Evolutionary conservation across 2,888 invertebrate genomes (phyloP).

Genomic region (Omphaloscelis lunosa): DNA sequence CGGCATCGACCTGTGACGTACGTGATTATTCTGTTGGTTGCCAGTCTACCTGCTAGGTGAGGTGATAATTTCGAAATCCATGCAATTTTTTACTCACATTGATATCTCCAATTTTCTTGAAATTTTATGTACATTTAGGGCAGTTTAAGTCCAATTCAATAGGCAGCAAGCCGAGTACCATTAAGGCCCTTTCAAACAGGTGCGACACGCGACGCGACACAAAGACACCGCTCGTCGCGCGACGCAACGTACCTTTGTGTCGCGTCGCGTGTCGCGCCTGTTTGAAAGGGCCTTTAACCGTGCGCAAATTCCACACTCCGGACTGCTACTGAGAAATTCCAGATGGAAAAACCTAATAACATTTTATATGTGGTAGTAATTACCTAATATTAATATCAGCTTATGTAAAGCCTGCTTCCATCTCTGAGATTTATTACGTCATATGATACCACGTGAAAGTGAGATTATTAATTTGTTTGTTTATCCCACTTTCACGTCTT

Average conservation of each 20-base stretch:
- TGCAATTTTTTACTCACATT: not conserved
- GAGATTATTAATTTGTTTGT: not conserved
- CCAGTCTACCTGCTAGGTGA: not conserved
- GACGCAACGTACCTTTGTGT: no score
- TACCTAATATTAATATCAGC: not conserved
- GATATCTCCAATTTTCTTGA: not conserved
- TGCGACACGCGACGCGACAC: no score
- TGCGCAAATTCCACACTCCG: not conserved
- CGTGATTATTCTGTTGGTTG: constrained; percentile 30
- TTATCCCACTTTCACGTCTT: not conserved
- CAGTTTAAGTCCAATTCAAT: not conserved
- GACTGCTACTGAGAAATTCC: not conserved
- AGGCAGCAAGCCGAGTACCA: no score
- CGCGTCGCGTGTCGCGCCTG: no score
- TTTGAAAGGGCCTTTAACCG: no score
- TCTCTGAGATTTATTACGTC: not conserved
- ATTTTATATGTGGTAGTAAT: not conserved
- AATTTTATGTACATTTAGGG: not conserved
- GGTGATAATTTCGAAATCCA: not conserved
- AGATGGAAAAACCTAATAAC: not conserved
- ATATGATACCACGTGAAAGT: not conserved
- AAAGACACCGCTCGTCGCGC: no score
- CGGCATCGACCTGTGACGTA: constrained; percentile 30
- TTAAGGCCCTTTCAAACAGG: no score
- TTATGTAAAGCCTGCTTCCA: not conserved